phyloP scores from a whole-genome alignment of 2,797 vertebrate species.

The Notamacropus eugenii region DNA sequence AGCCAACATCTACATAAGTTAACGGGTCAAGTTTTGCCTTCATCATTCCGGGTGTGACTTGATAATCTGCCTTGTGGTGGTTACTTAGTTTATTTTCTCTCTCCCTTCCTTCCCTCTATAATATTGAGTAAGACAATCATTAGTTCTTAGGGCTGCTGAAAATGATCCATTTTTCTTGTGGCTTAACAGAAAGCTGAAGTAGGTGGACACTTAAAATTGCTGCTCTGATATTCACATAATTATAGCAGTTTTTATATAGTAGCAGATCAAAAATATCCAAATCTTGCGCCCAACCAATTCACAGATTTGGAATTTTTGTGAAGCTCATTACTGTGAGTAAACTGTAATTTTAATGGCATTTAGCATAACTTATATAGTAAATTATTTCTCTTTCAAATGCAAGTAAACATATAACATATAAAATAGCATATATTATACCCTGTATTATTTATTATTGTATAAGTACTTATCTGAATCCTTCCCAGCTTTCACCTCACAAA shows the following conservation, averaged over 20 bases:
- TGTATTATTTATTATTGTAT: not conserved
- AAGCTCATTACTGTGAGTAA: not conserved
- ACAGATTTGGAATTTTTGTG: not conserved
- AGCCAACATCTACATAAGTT: not conserved
- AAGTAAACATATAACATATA: not conserved
- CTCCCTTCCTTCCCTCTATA: not conserved
- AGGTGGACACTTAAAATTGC: not conserved
- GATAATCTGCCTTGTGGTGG: not conserved
- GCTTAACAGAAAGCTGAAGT: not conserved
- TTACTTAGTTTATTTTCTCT: not conserved
- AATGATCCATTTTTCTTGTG: not conserved
- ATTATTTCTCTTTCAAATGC: not conserved
- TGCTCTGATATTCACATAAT: not conserved
- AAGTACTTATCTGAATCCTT: not conserved
- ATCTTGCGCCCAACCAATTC: not conserved
- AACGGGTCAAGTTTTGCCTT: not conserved
- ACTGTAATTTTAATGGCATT: not conserved
- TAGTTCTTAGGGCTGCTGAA: not conserved
- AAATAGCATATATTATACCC: not conserved
- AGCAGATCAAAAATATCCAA: not conserved
- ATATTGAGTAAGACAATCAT: not conserved
- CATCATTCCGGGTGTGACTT: too few species aligned
- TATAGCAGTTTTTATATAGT: not conserved
- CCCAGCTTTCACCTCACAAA: not conserved
- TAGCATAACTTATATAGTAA: not conserved